Conservation (phyloP, 2,797 vertebrate species). For the Agapornis canus region DNA sequence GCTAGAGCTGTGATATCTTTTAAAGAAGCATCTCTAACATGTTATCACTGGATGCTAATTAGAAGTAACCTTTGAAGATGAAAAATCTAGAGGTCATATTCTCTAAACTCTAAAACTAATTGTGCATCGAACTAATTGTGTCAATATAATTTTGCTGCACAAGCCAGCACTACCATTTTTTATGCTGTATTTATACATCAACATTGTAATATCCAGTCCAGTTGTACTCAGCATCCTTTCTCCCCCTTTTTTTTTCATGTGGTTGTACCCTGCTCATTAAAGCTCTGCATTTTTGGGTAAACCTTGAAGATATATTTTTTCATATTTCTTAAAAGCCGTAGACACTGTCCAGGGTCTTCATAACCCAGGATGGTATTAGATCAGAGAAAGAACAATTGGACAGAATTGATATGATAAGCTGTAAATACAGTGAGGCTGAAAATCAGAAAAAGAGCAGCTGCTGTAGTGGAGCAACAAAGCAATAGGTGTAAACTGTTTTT, state of each 20-base stretch:
- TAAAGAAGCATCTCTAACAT: conserved; percentile 68
- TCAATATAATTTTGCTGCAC: conserved; percentile 65
- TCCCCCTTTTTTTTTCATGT: not conserved
- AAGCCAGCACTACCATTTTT: conserved; percentile 36
- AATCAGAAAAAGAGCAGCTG: not conserved
- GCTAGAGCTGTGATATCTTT: conserved; percentile 85
- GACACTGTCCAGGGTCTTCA: not conserved
- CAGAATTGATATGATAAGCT: not conserved
- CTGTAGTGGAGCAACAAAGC: not conserved
- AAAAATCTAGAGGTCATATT: conserved; percentile 74
- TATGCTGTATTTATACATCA: not conserved
- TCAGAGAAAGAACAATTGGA: not conserved
- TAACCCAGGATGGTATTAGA: not conserved
- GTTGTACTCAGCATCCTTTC: not conserved
- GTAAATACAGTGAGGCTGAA: not conserved
- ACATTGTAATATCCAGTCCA: not conserved
- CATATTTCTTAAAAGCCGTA: not conserved
- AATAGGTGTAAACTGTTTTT: not conserved
- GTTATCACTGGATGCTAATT: conserved; percentile 79
- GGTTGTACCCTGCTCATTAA: not conserved
- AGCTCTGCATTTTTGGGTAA: conserved; percentile 8
- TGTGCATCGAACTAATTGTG: conserved; percentile 72
- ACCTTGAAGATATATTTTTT: not conserved
- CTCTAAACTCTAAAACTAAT: conserved; percentile 72
- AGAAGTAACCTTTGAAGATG: conserved; percentile 75